Base-by-base conservation (phyloP, 2,888 invertebrate genomes). In the Blastobasis adustella region DNA sequence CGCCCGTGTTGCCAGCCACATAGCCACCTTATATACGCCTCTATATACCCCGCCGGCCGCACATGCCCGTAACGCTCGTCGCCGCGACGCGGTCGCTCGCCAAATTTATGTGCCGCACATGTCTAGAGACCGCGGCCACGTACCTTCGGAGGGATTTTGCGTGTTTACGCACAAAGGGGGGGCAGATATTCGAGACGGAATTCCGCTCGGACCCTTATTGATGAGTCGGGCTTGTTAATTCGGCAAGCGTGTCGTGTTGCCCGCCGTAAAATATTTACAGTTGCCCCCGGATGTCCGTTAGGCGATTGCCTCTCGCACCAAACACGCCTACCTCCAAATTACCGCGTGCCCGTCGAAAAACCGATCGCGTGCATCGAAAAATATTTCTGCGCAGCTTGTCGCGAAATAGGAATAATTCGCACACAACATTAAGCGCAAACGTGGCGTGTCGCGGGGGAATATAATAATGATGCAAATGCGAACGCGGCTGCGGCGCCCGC, bases 101-200 rank as follows among this genome's bases (percentile, higher is more conserved):
- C 87, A 86, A 87, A 87, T 88, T 88, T 88, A 87, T 88, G 87
- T 87, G 83, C 85, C 84, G 87, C 84, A 87, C 87, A 88, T 88
- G 87, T 86, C 87, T 88, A 71, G 83, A 83, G 85, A 86, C 87
- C 87, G 85, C 87, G 86, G 81, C 87, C 85, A 80, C 69, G 80
- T 83, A 85, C 87, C 86, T 87, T 86, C 79, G 76, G 84, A 84
- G 84, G 86, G 87, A 85, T 85, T 87, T 86, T 84, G 85, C 85
- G 86, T 87, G 87, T 86, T 83, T 85, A 84, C 84, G 79, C 77
- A 83, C 79, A 77, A 80, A 79, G 79, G 73, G 71, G 71, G 74
- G 69, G 59, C 63, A 83, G 82, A 83, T 85, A 86, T 85, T 83
- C 67, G 79, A 81, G 77, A 74, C 65, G 82, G 84, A 79, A 85